Evolutionary conservation across 2,113 vertebrate species (phyloP).

Genomic region (Lophius piscatorius): DNA sequence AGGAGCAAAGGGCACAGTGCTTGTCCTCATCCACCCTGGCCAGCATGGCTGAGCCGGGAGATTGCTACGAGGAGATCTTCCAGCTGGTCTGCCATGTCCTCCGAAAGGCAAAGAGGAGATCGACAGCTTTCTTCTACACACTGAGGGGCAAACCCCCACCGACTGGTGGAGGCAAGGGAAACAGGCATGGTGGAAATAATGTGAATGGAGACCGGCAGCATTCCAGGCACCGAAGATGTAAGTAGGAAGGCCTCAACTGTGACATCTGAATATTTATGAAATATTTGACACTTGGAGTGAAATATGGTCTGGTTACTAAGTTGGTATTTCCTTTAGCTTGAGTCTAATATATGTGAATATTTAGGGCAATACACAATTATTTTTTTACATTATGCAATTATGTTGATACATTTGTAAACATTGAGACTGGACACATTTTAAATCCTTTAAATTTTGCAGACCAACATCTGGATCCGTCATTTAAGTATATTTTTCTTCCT

Average conservation of each 20-base stretch:
- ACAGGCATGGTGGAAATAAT: conserved; percentile 58
- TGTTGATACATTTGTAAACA: background rate
- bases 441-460: background rate
- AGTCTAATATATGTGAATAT: too few relatives aligned
- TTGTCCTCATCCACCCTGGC: conserved; percentile 96
- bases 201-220: conserved; percentile 76
- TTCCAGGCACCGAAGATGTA: conserved; percentile 67
- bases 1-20: conserved; percentile 94
- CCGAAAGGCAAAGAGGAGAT: conserved; percentile 93
- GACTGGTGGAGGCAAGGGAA: conserved; percentile 59
- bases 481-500: background rate
- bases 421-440: background rate
- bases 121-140: conserved; percentile 89
- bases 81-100: conserved; percentile 95
- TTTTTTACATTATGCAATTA: too few relatives aligned
- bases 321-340: too few relatives aligned
- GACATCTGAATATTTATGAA: background rate
- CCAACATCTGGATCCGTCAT: background rate
- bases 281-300: too few relatives aligned
- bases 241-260: conserved; percentile 37
- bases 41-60: conserved; percentile 94
- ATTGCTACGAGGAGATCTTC: conserved; percentile 98
- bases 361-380: too few relatives aligned
- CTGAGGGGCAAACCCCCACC: conserved; percentile 85
- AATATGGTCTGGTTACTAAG: background rate